Conservation (phyloP, 2,888 invertebrate genomes). For the Sarcophaga rosellei region DNA sequence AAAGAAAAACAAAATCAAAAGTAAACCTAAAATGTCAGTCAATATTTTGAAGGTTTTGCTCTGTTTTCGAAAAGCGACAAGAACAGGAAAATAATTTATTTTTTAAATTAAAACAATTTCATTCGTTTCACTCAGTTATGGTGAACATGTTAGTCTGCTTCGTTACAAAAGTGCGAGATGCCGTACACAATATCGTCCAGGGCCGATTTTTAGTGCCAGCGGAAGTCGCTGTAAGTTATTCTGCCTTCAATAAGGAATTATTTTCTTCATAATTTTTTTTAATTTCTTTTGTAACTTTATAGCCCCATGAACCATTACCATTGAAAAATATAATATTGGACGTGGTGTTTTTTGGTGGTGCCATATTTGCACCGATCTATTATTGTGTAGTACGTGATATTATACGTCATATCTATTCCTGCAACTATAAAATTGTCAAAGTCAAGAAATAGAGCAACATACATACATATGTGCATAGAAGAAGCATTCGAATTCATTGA, state of each 20-base stretch:
- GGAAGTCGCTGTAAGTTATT: constrained; percentile 56
- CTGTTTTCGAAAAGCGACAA: too few relatives aligned
- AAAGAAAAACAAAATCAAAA: too few relatives aligned
- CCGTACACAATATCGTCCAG: constrained; percentile 56
- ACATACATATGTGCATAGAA: not conserved
- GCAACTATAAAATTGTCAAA: constrained; percentile 65
- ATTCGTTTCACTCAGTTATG: too few relatives aligned
- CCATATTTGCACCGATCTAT: constrained; percentile 74
- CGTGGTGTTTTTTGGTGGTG: constrained; percentile 73
- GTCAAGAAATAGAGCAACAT: constrained; percentile 29
- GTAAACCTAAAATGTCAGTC: too few relatives aligned
- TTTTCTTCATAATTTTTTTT: not conserved
- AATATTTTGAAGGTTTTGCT: too few relatives aligned
- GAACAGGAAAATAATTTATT: too few relatives aligned
- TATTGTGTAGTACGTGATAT: constrained; percentile 73
- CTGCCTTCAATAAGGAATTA: not conserved
- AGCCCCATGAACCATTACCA: constrained; percentile 67
- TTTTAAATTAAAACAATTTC: too few relatives aligned
- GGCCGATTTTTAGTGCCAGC: constrained; percentile 21
- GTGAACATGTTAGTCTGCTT: constrained; percentile 55
- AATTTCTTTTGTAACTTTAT: not conserved
- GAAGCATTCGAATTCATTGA: not conserved
- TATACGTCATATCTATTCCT: constrained; percentile 68
- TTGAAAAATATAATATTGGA: constrained; percentile 68
- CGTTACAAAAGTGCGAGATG: constrained; percentile 39